phyloP scores from a whole-genome alignment of 2,888 invertebrate genomes.

The Encarsia formosa region DNA sequence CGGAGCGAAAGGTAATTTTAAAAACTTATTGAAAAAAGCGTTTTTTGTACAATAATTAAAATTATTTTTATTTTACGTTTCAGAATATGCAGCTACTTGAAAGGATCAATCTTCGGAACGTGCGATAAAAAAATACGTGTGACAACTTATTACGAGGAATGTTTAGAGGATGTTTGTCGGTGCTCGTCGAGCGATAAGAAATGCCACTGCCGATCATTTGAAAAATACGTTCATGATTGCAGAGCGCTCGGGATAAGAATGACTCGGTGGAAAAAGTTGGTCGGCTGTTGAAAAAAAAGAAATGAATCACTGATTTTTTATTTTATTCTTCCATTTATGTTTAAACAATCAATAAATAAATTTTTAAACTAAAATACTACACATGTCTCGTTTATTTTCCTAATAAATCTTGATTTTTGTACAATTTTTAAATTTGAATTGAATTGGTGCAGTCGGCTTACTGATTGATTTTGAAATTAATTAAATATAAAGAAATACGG shows the following conservation, averaged over 20 bases:
- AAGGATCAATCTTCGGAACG: conserved; percentile 58
- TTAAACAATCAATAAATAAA: no score
- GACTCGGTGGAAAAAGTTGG: conserved; percentile 67
- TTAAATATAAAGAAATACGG: no score
- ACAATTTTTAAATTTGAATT: no score
- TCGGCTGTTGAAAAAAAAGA: no score
- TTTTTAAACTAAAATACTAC: no score
- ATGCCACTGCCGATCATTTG: conserved; percentile 86
- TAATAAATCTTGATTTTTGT: no score
- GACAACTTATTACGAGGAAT: conserved; percentile 78
- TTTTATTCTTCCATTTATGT: no score
- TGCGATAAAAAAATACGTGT: conserved; percentile 78
- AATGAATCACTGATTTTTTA: no score
- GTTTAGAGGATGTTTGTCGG: conserved; percentile 82
- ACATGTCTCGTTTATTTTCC: no score
- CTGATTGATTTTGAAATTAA: no score
- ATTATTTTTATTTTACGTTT: neutral
- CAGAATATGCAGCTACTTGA: conserved; percentile 21
- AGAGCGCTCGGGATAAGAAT: conserved; percentile 69
- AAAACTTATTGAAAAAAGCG: neutral
- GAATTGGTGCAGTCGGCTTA: no score
- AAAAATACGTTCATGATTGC: conserved; percentile 86
- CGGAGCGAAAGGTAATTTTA: conserved; percentile 43
- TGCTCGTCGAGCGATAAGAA: conserved; percentile 63
- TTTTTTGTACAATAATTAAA: neutral